A percentile compares a stretch with the other conserved stretches of the same genome.
These are phyloP conservation scores for Eciton burchellii DNA, from an alignment of 1,140 invertebrate genomes.

Conservation along the genomic window DNA sequence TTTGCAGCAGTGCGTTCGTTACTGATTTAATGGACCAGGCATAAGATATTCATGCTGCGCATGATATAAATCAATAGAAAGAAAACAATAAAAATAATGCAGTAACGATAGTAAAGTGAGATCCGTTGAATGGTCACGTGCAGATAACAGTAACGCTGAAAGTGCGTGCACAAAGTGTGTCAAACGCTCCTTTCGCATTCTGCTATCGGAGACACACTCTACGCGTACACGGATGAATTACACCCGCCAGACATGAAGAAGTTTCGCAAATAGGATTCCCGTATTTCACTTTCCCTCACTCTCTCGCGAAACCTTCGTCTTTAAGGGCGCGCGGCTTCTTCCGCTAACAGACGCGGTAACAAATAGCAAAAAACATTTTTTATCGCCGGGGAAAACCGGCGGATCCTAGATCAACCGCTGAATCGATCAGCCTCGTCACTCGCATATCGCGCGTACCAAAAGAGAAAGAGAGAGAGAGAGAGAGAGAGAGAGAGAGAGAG, in stretches of 20 bases:
- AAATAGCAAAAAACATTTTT: neutral
- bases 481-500: too few species aligned
- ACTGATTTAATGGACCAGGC: neutral
- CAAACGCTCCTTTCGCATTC: too few species aligned
- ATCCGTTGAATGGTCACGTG: neutral
- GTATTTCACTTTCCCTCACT: neutral
- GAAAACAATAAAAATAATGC: neutral
- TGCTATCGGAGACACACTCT: too few species aligned
- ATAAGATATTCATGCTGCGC: neutral
- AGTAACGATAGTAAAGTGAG: neutral
- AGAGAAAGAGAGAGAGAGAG: too few species aligned
- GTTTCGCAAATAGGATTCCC: neutral
- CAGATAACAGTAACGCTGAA: neutral
- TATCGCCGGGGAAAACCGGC: neutral
- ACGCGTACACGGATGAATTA: too few species aligned
- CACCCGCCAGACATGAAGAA: too few species aligned
- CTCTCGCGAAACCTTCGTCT: neutral
- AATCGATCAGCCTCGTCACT: constrained; percentile 41
- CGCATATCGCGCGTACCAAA: constrained; percentile 17
- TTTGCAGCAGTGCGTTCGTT: neutral
- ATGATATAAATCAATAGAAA: neutral
- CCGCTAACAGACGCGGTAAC: neutral
- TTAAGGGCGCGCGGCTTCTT: neutral
- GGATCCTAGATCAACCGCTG: neutral
- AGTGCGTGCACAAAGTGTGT: too few species aligned